These are phyloP conservation scores for Spinibarbus caldwelli DNA, from an alignment of 2,797 vertebrate species.

Conservation along the genomic window DNA sequence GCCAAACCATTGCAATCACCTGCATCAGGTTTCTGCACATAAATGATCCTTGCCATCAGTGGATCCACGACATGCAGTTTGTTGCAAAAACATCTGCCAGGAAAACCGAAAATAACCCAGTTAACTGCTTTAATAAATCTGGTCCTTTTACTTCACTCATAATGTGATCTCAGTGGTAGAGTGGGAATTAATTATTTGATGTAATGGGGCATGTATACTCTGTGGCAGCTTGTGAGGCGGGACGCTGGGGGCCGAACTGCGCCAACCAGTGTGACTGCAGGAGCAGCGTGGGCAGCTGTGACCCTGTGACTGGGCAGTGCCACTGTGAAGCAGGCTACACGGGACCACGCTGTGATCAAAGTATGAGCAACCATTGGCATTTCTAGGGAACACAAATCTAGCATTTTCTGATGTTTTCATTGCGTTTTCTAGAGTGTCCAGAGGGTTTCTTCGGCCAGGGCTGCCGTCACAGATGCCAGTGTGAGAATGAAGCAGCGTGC, in stretches of 20 bases:
- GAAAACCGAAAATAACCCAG: not conserved
- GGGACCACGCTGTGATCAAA: constrained; percentile 73
- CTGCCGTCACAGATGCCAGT: constrained; percentile 79
- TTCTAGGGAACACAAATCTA: not conserved
- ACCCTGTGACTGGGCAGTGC: constrained; percentile 73
- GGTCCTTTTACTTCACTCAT: not conserved
- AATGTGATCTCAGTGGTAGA: not conserved
- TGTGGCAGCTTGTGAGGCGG: constrained; percentile 78
- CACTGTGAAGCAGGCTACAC: constrained; percentile 78
- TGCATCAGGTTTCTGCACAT: not conserved
- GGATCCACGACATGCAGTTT: not conserved
- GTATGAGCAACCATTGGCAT: constrained; percentile 69
- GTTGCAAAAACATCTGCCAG: not conserved
- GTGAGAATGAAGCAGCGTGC: constrained; percentile 79
- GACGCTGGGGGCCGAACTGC: constrained; percentile 80
- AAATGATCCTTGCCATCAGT: constrained; percentile 1
- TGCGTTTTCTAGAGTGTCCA: constrained; percentile 73
- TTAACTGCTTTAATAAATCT: constrained; percentile 16
- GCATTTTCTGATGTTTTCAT: constrained; percentile 23
- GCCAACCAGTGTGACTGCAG: constrained; percentile 76
- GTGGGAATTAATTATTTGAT: constrained; percentile 11
- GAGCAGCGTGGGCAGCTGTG: constrained; percentile 73
- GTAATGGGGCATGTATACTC: constrained; percentile 23
- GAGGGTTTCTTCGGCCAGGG: constrained; percentile 76
- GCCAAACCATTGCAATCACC: not conserved